Evolutionary conservation across 2,888 invertebrate species (phyloP), one percentile per base, ranked within the genome.

Genomic region (Perithous albicinctus): DNA sequence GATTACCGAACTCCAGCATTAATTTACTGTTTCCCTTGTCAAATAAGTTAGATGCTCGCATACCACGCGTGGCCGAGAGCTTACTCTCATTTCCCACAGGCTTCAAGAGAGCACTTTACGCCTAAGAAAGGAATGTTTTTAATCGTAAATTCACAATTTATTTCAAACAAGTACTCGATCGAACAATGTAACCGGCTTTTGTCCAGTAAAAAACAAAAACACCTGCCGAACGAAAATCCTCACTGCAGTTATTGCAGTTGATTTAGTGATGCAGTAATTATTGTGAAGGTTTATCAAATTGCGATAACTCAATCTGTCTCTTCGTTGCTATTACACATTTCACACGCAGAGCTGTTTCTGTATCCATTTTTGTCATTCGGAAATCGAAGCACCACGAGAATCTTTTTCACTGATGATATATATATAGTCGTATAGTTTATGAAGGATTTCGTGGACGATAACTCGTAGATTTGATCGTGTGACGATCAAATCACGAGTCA

Each of bases 401-500:
- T 10, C 10, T n/a, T n/a, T n/a, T n/a, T n/a, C n/a, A n/a, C 23
- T 26, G 1, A n/a, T n/a, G 2, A 12, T 1, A 26, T n/a, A 4
- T 2, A 46, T 15, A n/a, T n/a, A 4, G 1, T 15, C 7, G 4
- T 20, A 20, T 5, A 5, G 18, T 20, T 20, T 18, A 48, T 20
- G 1, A 20, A 20, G 18, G 7, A 7, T 48, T 48, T 6, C 7
- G 20, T 6, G 7, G 2, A 26, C 2, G 54, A n/a, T 6, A 6
- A 7, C 10, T 29, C 29, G 26, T 54, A 29, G 4, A 15, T 61
- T 35, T 35, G 12, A 0, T 10, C 18, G 35, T 10, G 18, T 7
- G 8, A 35, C 29, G 6, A 29, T 18, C 0, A 12, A 48, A 48
- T 26, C 20, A 12, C n/a, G n/a, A 54, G 54, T 15, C n/a, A 99